Base-by-base conservation (phyloP, 2,113 vertebrate genomes). In the Ciconia maguari region DNA sequence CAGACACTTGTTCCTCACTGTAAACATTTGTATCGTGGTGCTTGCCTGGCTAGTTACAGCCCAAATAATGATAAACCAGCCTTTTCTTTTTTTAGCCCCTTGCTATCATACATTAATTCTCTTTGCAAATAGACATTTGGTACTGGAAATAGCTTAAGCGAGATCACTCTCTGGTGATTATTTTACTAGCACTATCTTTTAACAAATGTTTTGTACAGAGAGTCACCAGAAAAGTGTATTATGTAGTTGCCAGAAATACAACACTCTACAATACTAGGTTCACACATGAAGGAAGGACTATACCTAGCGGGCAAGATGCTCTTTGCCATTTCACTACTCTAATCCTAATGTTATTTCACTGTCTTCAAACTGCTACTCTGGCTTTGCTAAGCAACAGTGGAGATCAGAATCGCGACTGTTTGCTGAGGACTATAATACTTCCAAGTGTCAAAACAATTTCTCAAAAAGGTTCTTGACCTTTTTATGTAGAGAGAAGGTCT, bases 71-170 rank as follows among this genome's bases (percentile, higher is more conserved):
- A 97, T 44, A 93, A 96, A 76, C 29, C 81, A 76, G 38, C 26
- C 69, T 72, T 58, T 58, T 75, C 93, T 57, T 52, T 95, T 87
- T 94, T 87, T 91, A 96, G 93, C 12, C 21, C 58, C 27, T 86
- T 91, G 58, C 55, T 94, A 57, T 90, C 84, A 84, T 87, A 78
- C 30, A n/a, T 87, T 91, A 94, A 89, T 84, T 91, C 77, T 92
- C 77, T 88, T 97, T 86, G 87, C 89, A 94, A 94, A 95, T 30
- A 95, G 58, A 58, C 77, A 93, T 90, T 88, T 93, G 68, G 57
- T 58, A 86, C 81, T 95, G 64, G 91, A 94, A 96, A 94, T 83
- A 94, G 83, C 70, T 90, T 83, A 96, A 89, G 57, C 30, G 3
- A 90, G 65, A 60, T 97, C 72, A 72, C n/a, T 70, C 75, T 79